Conservation (phyloP, 2,797 vertebrate genomes). For the Microtus agrestis region DNA sequence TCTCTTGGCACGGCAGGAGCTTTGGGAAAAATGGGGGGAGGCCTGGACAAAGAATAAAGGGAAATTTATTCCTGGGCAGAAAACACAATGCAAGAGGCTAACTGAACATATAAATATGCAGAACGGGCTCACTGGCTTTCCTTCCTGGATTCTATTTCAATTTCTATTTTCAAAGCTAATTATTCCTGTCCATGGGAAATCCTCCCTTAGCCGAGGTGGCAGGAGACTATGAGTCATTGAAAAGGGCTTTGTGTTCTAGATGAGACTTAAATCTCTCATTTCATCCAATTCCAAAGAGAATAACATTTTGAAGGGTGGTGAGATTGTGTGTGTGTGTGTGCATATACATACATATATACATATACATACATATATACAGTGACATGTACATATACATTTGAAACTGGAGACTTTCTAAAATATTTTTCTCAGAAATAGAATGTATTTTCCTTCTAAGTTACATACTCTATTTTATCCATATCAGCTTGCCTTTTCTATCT, state of each 20-base stretch:
- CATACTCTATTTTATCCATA: background rate
- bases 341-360: background rate
- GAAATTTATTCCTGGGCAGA: slow-evolving; percentile 58
- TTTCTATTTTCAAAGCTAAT: slow-evolving; percentile 61
- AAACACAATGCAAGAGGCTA: slow-evolving; percentile 6
- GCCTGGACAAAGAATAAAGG: slow-evolving; percentile 31
- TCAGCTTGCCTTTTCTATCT: background rate
- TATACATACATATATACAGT: background rate
- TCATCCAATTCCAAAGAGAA: slow-evolving; percentile 20
- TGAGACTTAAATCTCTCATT: background rate
- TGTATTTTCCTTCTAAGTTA: background rate
- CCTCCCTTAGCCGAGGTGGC: background rate
- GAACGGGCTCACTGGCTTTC: background rate
- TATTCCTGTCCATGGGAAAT: slow-evolving; percentile 52
- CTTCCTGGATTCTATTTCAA: background rate
- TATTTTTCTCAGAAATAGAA: slow-evolving; percentile 2
- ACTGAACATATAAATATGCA: slow-evolving; percentile 44
- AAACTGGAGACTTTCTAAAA: background rate
- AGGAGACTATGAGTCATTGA: background rate
- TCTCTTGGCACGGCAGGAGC: slow-evolving; percentile 40
- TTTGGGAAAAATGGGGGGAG: slow-evolving; percentile 30
- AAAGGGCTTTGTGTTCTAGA: background rate
- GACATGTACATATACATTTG: background rate
- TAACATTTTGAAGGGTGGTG: background rate
- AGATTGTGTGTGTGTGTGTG: background rate